Evolutionary conservation across 2,888 invertebrate genomes (phyloP), one percentile per base, ranked within the genome.

Genomic region (Siphonodentalium dalli): DNA sequence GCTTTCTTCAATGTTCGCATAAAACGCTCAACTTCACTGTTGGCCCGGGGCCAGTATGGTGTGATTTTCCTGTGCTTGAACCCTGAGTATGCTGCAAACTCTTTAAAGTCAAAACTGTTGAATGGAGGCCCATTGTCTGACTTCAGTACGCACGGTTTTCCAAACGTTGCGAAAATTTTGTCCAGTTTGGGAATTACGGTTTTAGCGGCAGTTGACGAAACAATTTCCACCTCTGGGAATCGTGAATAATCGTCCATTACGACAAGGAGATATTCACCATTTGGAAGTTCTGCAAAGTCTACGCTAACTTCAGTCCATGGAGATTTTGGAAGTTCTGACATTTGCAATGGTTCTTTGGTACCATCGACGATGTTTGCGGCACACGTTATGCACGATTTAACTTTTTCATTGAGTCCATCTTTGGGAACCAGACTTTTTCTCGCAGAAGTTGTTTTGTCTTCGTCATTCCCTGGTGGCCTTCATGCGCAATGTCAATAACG

Each of bases 401-500:
- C 51, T 13, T 33, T 20, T 11, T 42, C n/a, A 29, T 20, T n/a
- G 11, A 26, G 28, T 62, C 53, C 11, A 65, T 63, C 8, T 59
- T 41, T 15, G 48, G 54, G 29, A 61, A 65, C 62, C 55, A 64
- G 1, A 61, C 54, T 35, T 64, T 64, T 37, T 54, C 54, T 18
- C 62, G 45, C 8, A 65, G 38, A 6, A 61, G 47, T 7, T 49
- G 45, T 43, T 66, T 60, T 9, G 61, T 68, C 18, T 58, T 51
- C 18, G 26, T 47, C 8, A 57, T 55, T 11, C 66, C 65, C 43
- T 61, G 59, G 37, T 69, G 64, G 3, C 66, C 57, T 20, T 39
- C 29, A 38, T 71, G 71, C 1, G 63, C 61, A 7, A 66, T 34
- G 15, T 49, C 28, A 8, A 69, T 44, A 13, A 49, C 56, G 37